These are phyloP conservation scores for Diloba caeruleocephala DNA, from an alignment of 2,888 invertebrate genomes.

Conservation along the genomic window DNA sequence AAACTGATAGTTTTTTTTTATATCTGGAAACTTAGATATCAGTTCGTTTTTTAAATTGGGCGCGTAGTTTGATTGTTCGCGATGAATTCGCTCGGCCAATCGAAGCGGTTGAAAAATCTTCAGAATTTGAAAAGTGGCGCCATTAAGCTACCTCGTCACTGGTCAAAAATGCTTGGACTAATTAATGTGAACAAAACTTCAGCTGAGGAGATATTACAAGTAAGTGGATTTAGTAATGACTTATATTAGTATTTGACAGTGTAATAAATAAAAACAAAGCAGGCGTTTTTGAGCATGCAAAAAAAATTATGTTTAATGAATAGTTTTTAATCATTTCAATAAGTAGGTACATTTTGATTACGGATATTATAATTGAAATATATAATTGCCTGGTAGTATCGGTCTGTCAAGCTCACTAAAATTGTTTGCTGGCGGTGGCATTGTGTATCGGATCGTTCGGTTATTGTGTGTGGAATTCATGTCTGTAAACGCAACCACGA, in stretches of 20 bases:
- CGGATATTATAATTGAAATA: too few relatives aligned
- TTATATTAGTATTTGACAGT: neutral
- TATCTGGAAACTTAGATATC: neutral
- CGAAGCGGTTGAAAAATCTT: slow-evolving; percentile 66
- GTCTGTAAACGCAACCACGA: too few relatives aligned
- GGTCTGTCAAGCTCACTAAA: too few relatives aligned
- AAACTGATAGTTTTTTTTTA: too few relatives aligned
- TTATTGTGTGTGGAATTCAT: too few relatives aligned
- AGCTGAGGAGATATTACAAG: slow-evolving; percentile 74
- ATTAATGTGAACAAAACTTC: slow-evolving; percentile 65
- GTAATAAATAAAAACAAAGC: neutral
- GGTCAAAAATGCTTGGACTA: slow-evolving; percentile 78
- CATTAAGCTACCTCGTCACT: slow-evolving; percentile 74
- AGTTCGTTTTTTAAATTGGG: slow-evolving; percentile 1
- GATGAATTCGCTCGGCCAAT: slow-evolving; percentile 66
- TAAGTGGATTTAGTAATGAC: slow-evolving; percentile 53
- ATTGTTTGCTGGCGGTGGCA: too few relatives aligned
- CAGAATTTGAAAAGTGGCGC: slow-evolving; percentile 75
- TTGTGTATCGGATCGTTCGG: too few relatives aligned
- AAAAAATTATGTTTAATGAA: too few relatives aligned
- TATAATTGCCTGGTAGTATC: too few relatives aligned
- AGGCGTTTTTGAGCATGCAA: too few relatives aligned
- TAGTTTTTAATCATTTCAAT: too few relatives aligned
- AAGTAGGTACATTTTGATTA: too few relatives aligned
- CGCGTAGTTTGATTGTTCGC: slow-evolving; percentile 19